phyloP scores from a whole-genome alignment of 2,113 vertebrate genomes.

The Dipodomys merriami region DNA sequence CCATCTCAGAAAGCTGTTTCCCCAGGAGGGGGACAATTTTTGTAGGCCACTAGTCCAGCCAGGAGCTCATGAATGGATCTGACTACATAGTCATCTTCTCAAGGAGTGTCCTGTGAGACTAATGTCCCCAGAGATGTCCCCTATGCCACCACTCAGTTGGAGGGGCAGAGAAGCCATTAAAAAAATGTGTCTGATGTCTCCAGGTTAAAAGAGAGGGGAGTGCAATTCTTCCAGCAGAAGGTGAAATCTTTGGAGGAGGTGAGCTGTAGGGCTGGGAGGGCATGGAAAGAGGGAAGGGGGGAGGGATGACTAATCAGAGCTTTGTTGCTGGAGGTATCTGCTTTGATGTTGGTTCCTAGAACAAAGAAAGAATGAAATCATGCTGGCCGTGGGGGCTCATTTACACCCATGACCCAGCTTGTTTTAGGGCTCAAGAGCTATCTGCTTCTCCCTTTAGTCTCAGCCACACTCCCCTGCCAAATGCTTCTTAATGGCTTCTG shows the following conservation, averaged over 20 bases:
- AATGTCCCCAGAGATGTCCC: background rate
- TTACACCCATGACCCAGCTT: background rate
- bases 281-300: fast-evolving
- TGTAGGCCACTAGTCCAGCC: background rate
- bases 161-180: background rate
- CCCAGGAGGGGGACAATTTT: background rate
- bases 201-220: constrained; percentile 90
- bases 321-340: background rate
- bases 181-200: too few species aligned
- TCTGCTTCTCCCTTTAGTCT: background rate
- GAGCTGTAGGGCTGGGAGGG: constrained; percentile 27
- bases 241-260: constrained; percentile 95
- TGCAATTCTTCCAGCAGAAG: constrained; percentile 92
- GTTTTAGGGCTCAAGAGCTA: background rate
- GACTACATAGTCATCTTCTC: background rate
- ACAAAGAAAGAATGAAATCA: background rate
- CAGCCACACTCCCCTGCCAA: background rate
- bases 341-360: background rate
- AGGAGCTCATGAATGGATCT: background rate
- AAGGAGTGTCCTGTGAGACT: background rate
- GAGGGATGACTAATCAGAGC: background rate
- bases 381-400: background rate
- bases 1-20: background rate
- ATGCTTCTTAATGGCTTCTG: background rate
- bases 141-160: background rate